Evolutionary conservation across 2,113 vertebrate species (phyloP).

Genomic region (Oenanthe melanoleuca): DNA sequence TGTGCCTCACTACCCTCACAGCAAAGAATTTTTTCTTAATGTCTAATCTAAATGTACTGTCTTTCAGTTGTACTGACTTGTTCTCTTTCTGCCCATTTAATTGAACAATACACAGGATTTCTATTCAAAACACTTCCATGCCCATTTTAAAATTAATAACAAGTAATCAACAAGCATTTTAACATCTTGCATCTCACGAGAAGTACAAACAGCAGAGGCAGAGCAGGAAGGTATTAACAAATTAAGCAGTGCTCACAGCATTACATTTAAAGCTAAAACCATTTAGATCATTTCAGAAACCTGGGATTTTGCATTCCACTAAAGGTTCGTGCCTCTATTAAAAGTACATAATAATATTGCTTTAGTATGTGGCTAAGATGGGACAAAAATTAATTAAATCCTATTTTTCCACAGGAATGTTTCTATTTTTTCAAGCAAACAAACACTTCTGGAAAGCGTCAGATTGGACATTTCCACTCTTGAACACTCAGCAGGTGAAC

Average conservation of each 20-base stretch:
- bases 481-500: conserved; percentile 32
- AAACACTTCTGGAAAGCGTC: background rate
- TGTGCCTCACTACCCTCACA: background rate
- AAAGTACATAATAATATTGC: background rate
- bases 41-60: background rate
- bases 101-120: background rate
- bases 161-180: background rate
- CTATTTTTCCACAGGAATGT: background rate
- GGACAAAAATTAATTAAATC: background rate
- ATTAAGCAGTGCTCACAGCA: background rate
- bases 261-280: background rate
- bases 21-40: background rate
- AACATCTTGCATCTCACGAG: background rate
- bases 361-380: background rate
- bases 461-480: conserved; percentile 32
- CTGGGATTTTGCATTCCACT: background rate
- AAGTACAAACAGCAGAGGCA: background rate
- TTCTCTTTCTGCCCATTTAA: background rate
- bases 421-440: conserved; percentile 13
- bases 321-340: background rate
- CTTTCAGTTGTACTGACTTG: background rate
- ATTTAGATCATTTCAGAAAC: background rate
- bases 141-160: background rate
- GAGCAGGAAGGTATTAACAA: background rate
- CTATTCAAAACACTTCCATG: background rate